These are phyloP conservation scores for Pachycephala philippinensis DNA, from an alignment of 2,113 vertebrate species.

Conservation along the genomic window DNA sequence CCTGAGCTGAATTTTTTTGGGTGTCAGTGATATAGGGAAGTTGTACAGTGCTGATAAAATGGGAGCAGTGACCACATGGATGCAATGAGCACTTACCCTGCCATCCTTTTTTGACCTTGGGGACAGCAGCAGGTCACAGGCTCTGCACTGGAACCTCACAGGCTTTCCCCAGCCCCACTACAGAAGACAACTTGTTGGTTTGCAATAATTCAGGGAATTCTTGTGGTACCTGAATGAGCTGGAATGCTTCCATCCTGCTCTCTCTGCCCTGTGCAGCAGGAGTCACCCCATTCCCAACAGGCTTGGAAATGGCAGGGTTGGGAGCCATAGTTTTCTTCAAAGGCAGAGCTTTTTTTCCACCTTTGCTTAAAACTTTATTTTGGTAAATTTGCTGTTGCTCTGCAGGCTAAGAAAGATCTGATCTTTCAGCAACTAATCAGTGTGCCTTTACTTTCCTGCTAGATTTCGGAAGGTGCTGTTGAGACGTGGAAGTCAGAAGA, in stretches of 20 bases:
- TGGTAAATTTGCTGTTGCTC: not conserved
- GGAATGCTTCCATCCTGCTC: not conserved
- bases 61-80: not conserved
- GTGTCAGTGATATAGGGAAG: not conserved
- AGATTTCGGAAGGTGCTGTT: conserved; percentile 58
- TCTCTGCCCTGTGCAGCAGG: not conserved
- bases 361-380: not conserved
- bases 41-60: not conserved
- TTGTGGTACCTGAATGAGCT: not conserved
- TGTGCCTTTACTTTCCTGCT: not conserved
- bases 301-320: not conserved
- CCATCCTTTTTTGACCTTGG: not conserved
- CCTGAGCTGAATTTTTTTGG: not conserved
- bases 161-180: not conserved
- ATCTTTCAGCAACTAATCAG: not conserved
- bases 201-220: not conserved
- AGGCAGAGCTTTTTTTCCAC: not conserved
- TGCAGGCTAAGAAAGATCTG: not conserved
- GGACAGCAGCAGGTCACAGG: not conserved
- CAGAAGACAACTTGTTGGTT: not conserved
- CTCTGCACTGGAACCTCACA: not conserved
- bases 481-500: conserved; percentile 76
- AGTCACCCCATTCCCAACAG: not conserved
- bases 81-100: not conserved
- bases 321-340: not conserved